Percentiles rank a stretch among this genome's conserved stretches.
phyloP scores from a whole-genome alignment of 2,888 invertebrate species.

The Melieria crassipennis region DNA sequence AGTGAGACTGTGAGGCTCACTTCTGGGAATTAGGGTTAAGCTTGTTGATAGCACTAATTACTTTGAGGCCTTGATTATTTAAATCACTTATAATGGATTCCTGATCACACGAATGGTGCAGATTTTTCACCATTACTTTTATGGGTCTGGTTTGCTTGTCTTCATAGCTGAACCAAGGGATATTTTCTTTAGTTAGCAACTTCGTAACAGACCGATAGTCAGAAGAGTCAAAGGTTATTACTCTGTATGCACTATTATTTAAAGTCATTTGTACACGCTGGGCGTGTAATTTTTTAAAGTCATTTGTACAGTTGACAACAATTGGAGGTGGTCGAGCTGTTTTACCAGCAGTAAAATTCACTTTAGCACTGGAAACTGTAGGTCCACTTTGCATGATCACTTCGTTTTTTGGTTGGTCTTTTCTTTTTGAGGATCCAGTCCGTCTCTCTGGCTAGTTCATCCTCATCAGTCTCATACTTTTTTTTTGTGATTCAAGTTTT shows the following conservation, averaged over 20 bases:
- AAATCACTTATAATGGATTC: constrained; percentile 10
- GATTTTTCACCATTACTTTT: constrained; percentile 27
- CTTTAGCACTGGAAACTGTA: not conserved
- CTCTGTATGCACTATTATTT: constrained; percentile 5
- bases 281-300: not conserved
- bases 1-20: too few relatives aligned
- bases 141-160: constrained; percentile 21
- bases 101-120: constrained; percentile 1
- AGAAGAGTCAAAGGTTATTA: not conserved
- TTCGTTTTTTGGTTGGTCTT: constrained; percentile 9
- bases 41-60: constrained; percentile 7
- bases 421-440: constrained; percentile 6
- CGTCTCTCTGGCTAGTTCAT: too few relatives aligned
- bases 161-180: not conserved
- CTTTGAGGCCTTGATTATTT: constrained; percentile 11
- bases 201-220: not conserved
- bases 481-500: too few relatives aligned
- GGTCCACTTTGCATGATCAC: not conserved
- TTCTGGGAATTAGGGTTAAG: too few relatives aligned
- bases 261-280: too few relatives aligned
- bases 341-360: not conserved
- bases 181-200: too few relatives aligned
- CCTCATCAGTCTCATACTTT: constrained; percentile 17
- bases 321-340: not conserved
- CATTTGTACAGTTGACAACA: constrained; percentile 3